These are phyloP conservation scores for Thereuonema tuberculata DNA, from an alignment of 1,140 invertebrate genomes.

Conservation along the genomic window DNA sequence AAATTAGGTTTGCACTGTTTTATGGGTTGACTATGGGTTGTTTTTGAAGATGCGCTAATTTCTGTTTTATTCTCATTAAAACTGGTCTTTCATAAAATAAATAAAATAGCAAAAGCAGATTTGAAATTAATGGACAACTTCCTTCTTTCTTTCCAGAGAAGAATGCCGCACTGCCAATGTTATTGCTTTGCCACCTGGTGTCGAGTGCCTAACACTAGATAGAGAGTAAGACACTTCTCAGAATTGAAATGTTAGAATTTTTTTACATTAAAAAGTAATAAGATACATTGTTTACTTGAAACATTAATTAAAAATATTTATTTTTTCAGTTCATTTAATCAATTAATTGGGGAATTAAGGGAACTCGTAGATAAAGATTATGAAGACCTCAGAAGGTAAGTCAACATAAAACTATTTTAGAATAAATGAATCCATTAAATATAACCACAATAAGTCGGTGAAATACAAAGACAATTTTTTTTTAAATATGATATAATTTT, in stretches of 20 bases:
- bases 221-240: constrained; percentile 46
- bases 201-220: constrained; percentile 93
- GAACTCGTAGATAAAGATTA: constrained; percentile 83
- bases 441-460: no score
- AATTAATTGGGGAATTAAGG: constrained; percentile 67
- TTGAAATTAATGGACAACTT: no score
- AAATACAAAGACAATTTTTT: no score
- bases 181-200: constrained; percentile 87
- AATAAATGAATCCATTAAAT: no score
- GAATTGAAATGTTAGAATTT: no score
- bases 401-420: no score
- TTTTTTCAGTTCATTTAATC: constrained; percentile 63
- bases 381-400: constrained; percentile 10
- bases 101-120: neutral
- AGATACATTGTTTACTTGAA: no score
- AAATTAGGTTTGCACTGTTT: no score
- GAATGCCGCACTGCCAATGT: constrained; percentile 97
- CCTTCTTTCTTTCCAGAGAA: constrained; percentile 46
- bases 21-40: no score
- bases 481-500: neutral
- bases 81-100: neutral
- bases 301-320: neutral
- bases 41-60: no score
- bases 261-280: no score
- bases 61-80: no score